Evolutionary conservation across 2,113 vertebrate genomes (phyloP), one percentile per base, ranked within the genome.

Genomic region (Mormyrus iriodes): DNA sequence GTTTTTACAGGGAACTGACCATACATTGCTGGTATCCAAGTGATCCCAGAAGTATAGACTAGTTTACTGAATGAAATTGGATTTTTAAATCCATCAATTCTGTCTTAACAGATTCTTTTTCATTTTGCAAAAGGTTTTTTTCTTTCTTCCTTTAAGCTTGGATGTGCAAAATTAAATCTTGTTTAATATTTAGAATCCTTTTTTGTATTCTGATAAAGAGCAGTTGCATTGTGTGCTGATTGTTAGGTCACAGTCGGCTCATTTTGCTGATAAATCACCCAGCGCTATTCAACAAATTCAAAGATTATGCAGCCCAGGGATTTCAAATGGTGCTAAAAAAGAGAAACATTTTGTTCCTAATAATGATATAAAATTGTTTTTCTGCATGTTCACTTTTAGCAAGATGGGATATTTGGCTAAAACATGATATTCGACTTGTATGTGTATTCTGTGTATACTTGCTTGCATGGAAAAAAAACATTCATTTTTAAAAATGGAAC

Each of bases 81-180:
- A 79, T 79, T 85, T 85, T 85, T 51, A 85, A 85, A 85, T 91
- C 91, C 90, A 92, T 93, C 94, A 93, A 91, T 92, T 91, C 90
- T 89, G 53, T 89, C 82, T 79, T 39, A 79, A 79, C 35, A 15
- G 35, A 79, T 79, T 35, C 35, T 42, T 79, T 79, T 39, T 79
- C 73, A 79, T 79, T 79, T 79, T 39, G 10, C 13, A n/a, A 79
- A 79, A 39, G 35, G 35, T 79, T 79, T 42, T 42, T 79, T 76
- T 79, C 13, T 27, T 2, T 4, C 15, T 19, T 31, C 61, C 61
- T 31, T 39, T 39, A 79, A 79, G 35, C 35, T 42, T 15, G 35
- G 35, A 15, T 42, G 13, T 79, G 35, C 73, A 0, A 35, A 79
- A 79, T 79, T 39, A 79, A 79, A 79, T 79, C 73, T 39, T 42